Base-by-base conservation (phyloP, 37 sponge, comb jelly and placozoan genomes). In the Dysidea cf. avara region DNA sequence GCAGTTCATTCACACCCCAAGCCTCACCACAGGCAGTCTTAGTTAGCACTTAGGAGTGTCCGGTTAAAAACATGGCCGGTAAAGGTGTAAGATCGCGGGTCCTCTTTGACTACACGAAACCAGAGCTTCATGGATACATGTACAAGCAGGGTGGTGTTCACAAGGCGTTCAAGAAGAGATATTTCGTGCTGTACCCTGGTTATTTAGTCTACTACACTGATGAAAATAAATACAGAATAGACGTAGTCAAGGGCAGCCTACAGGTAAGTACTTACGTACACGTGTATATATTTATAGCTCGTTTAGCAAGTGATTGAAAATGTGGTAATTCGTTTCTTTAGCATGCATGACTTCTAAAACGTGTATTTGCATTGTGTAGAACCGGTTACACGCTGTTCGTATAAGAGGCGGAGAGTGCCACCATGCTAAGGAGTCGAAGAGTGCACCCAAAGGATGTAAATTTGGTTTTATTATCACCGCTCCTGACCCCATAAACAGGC, bases 181-280 rank as follows among this genome's bases (percentile, higher is more conserved):
- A 69, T 69, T 91, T 91, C 34, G 79, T 82, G 26, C 75, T 91
- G 48, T 91, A 91, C 39, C 83, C 74, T 14, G 78, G 78, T 36
- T 83, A 83, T 28, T 71, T 91, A 47, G 87, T 91, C 71, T 91
- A 91, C 67, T 91, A 91, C 66, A 40, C 25, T 5, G 83, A 72
- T 31, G 57, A 35, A 17, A 34, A n/a, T 3, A 74, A 82, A 47
- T 91, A 79, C 77, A 58, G 73, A 25, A 29, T 11, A 9, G 92
- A 91, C 80, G 53, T 68, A 35, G 77, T 74, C 16, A 31, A 52
- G 20, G 74, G 74, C 46, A 43, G 46, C 9, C 9, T 43, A 43
- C 46, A 43, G 46, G 46, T 43, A 43, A n/a, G n/a, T n/a, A n/a
- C n/a, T n/a, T n/a, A n/a, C n/a, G n/a, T n/a, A n/a, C n/a, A n/a